Base-by-base conservation (phyloP, 2,888 invertebrate species). In the Chironomus tentans region DNA sequence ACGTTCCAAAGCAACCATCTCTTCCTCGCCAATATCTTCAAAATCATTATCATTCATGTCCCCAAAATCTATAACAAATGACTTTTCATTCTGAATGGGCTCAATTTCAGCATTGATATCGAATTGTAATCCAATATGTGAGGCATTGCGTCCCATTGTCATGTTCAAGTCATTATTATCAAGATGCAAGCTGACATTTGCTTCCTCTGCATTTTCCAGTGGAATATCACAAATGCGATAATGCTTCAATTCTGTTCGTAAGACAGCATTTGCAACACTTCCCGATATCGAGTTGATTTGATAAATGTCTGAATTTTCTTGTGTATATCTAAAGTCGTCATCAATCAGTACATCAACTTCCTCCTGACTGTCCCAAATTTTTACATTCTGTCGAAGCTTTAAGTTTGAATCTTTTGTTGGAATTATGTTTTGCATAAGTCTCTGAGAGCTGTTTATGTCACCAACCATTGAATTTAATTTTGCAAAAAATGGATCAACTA, bases 51-150 rank as follows among this genome's bases (percentile, higher is more conserved):
- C 81, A 75, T 83, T 79, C 46, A 84, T 83, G 68, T 86, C 86
- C 28, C 85, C 84, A 70, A 82, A 77, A 48, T 82, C 83, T 18
- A 83, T 78, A n/a, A 81, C 78, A 2, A 80, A 70, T 4, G 77
- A 79, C 22, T 79, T 80, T 47, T 88, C 84, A 2, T 82, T 81
- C 0, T 87, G 87, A 79, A 88, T 84, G 0, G 88, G 88, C 79
- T 88, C 88, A 0, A 88, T 87, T 48, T 88, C 88, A 0, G 89
- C 89, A 79, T 89, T 87, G 0, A 89, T 86, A 78, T 89, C 89
- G 78, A 89, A 89, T 0, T 88, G 89, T 74, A 88, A 82, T 0
- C 87, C 88, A 77, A 88, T 85, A 79, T 88, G 87, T 0, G 86
- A 87, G 76, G 85, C 79, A 78, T 87, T 86, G 24, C 65, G 6